Evolutionary conservation across 2,888 invertebrate genomes (phyloP), one percentile per base, ranked within the genome.

Genomic region (Phengaris arion): DNA sequence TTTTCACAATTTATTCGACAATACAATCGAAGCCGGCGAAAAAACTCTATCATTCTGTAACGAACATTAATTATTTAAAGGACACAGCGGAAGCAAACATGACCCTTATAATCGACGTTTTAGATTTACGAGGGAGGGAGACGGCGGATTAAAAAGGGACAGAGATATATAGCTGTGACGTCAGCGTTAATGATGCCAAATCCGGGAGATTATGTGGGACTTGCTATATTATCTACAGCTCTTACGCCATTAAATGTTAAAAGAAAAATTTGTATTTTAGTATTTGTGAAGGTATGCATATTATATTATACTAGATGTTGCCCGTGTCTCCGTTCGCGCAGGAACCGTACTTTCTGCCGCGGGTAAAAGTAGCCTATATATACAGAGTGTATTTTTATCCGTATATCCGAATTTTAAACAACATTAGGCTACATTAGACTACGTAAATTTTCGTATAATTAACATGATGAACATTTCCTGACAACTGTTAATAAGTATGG

Each of bases 91-190:
- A 75, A 76, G 76, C 84, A 84, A 85, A 84, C 84, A 83, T 81
- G 85, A 82, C 82, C 82, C 83, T 80, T 79, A 80, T 87, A 85
- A 88, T 87, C 85, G 86, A 85, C 83, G 81, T 84, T 82, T 81
- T 81, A 85, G 85, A 88, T 87, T 88, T 87, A 88, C 84, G 85
- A 85, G 78, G 74, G 80, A 77, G 79, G 80, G 80, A 79, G 79
- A 76, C 82, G 81, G 81, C 77, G 82, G 84, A 86, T 87, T 86
- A 87, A 87, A 86, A 85, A 82, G 83, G 80, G 78, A 79, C 81
- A 78, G 79, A 80, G 81, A 82, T 81, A 82, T 82, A 85, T 84
- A 81, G 84, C 84, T 76, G 75, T 74, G 76, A 72, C 78, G 77
- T 79, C 79, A 75, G 79, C 80, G 83, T 81, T 81, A 84, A 84